A percentile compares a stretch with the other conserved stretches of the same genome.
Evolutionary conservation across 2,888 invertebrate species (phyloP).

Genomic region (Mimas tiliae): DNA sequence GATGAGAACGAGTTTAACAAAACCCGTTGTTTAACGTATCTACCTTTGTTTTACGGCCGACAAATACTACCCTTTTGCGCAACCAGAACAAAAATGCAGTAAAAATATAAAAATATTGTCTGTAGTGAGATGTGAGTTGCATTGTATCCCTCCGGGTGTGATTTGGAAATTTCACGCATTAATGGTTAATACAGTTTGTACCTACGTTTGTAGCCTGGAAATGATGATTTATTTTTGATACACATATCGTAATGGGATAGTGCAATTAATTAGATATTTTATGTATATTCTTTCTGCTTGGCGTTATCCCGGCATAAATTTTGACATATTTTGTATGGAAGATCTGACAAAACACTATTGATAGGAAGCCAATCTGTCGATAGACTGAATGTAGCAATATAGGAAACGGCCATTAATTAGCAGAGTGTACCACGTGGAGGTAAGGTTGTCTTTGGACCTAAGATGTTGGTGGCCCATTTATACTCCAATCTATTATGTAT

Average conservation of each 20-base stretch:
- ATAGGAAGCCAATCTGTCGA: no score
- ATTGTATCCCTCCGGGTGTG: slow-evolving; percentile 58
- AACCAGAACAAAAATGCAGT: slow-evolving; percentile 61
- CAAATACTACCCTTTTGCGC: slow-evolving; percentile 63
- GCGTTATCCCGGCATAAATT: no score
- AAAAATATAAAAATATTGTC: slow-evolving; percentile 72
- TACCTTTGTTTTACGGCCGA: slow-evolving; percentile 64
- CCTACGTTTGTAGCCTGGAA: slow-evolving; percentile 2
- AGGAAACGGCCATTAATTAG: no score
- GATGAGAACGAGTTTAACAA: slow-evolving; percentile 47
- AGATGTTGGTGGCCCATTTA: no score
- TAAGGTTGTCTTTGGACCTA: no score
- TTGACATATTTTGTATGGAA: no score
- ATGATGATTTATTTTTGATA: slow-evolving; percentile 3
- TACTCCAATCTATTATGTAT: no score
- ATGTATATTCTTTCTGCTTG: no score
- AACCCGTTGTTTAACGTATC: slow-evolving; percentile 49
- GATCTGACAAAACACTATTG: no score
- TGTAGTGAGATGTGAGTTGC: slow-evolving; percentile 63
- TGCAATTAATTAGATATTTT: no score
- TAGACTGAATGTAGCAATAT: no score
- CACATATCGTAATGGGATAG: not conserved
- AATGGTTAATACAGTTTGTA: slow-evolving; percentile 33
- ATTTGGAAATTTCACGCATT: slow-evolving; percentile 54
- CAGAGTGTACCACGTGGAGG: no score